phyloP scores from a whole-genome alignment of 92 coral and sea anemone genomes.

The Epizoanthus stellaris region DNA sequence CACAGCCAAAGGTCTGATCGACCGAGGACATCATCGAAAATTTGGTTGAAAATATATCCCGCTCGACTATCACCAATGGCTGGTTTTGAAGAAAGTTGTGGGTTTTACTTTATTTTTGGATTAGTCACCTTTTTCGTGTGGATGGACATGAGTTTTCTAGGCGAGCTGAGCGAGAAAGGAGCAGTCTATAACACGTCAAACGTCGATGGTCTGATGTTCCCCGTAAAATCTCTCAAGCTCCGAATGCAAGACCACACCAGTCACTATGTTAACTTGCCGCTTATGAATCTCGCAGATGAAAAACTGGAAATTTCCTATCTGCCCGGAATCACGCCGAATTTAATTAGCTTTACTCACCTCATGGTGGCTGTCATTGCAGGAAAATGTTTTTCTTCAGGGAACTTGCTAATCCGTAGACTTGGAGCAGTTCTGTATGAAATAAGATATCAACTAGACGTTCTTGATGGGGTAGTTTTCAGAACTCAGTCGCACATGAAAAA shows the following conservation, averaged over 20 bases:
- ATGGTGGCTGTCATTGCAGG: constrained; percentile 81
- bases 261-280: constrained; percentile 85
- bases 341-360: constrained; percentile 82
- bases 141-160: constrained; percentile 96
- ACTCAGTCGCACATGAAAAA: constrained; percentile 81
- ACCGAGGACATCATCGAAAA: too few relatives aligned
- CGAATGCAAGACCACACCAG: constrained; percentile 96
- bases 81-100: constrained; percentile 92
- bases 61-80: constrained; percentile 45
- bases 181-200: constrained; percentile 69
- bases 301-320: constrained; percentile 68
- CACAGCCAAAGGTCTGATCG: too few relatives aligned
- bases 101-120: constrained; percentile 86
- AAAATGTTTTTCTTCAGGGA: constrained; percentile 73
- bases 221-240: constrained; percentile 81
- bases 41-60: too few relatives aligned
- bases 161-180: constrained; percentile 90
- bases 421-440: constrained; percentile 78
- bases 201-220: constrained; percentile 80
- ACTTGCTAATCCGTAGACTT: constrained; percentile 77
- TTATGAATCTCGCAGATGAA: constrained; percentile 80
- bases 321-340: constrained; percentile 87
- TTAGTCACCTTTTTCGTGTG: constrained; percentile 87
- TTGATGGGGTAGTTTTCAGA: constrained; percentile 90
- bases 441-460: constrained; percentile 81